A percentile compares a stretch with the other conserved stretches of the same genome.
These are phyloP conservation scores for Rhincodon typus DNA, from an alignment of 2,797 vertebrate genomes.

Conservation along the genomic window DNA sequence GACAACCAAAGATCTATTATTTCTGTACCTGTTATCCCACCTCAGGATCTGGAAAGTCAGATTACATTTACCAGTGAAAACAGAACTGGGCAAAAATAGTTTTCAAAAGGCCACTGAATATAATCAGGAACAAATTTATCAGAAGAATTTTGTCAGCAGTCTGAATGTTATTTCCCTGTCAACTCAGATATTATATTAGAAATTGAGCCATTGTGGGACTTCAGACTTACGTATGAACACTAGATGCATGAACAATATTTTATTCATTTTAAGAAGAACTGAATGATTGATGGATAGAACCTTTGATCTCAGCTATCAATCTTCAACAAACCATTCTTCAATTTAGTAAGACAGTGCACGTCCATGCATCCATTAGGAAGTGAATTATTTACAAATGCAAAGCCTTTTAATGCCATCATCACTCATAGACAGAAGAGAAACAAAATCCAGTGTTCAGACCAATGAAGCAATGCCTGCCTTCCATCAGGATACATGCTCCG, in stretches of 20 bases:
- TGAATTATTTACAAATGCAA: slow-evolving; percentile 32
- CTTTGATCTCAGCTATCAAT: slow-evolving; percentile 16
- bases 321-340: slow-evolving; percentile 27
- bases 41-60: not conserved
- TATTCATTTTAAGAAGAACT: not conserved
- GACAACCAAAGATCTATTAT: not conserved
- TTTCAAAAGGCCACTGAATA: not conserved
- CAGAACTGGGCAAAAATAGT: not conserved
- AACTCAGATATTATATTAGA: not conserved
- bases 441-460: slow-evolving; percentile 11
- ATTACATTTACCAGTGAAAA: not conserved
- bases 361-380: slow-evolving; percentile 10
- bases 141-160: not conserved
- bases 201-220: no score
- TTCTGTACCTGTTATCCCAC: not conserved
- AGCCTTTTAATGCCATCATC: not conserved
- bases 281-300: slow-evolving; percentile 9
- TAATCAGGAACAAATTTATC: not conserved
- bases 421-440: not conserved
- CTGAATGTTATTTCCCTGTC: no score
- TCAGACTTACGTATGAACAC: not conserved
- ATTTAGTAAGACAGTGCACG: not conserved
- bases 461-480: not conserved
- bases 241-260: not conserved
- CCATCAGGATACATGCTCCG: not conserved